Percentiles rank a stretch among this genome's conserved stretches.
phyloP scores from a whole-genome alignment of 2,888 invertebrate species.

The Norana najaformis region DNA sequence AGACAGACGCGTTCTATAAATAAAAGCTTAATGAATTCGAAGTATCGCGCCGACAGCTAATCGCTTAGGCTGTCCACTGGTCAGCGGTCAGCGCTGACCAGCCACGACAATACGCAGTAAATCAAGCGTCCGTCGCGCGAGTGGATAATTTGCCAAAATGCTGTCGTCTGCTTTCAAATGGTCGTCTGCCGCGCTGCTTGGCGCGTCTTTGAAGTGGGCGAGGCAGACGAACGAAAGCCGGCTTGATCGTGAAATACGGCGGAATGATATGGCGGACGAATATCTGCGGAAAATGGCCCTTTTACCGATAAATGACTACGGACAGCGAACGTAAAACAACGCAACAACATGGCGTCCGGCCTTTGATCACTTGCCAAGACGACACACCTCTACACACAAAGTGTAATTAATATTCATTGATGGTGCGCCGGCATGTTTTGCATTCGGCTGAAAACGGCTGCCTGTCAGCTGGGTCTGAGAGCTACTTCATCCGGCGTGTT shows the following conservation, averaged over 20 bases:
- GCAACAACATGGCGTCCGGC: neutral
- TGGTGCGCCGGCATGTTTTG: neutral
- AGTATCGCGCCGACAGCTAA: conserved; percentile 13
- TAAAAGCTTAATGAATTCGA: conserved; percentile 13
- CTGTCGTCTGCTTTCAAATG: conserved; percentile 13
- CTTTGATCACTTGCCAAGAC: conserved; percentile 1
- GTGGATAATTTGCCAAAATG: conserved; percentile 24
- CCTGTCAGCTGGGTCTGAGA: neutral
- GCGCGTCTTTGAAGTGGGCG: conserved; percentile 15
- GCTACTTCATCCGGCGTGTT: neutral
- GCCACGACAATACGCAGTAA: conserved; percentile 9
- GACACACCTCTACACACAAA: neutral
- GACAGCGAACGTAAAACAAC: neutral
- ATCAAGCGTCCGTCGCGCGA: conserved; percentile 16
- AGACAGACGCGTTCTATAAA: neutral
- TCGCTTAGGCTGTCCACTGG: conserved; percentile 17
- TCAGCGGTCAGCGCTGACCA: conserved; percentile 15
- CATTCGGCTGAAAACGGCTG: neutral
- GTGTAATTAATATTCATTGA: conserved; percentile 7
- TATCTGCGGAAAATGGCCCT: conserved; percentile 16
- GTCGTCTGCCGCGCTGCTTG: conserved; percentile 10
- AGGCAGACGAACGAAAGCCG: neutral
- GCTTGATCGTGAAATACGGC: conserved; percentile 19
- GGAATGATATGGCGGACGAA: conserved; percentile 24
- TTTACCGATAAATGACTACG: conserved; percentile 15